Evolutionary conservation across 2,888 invertebrate species (phyloP), one percentile per base, ranked within the genome.

Genomic region (Tuberolachnus salignus): DNA sequence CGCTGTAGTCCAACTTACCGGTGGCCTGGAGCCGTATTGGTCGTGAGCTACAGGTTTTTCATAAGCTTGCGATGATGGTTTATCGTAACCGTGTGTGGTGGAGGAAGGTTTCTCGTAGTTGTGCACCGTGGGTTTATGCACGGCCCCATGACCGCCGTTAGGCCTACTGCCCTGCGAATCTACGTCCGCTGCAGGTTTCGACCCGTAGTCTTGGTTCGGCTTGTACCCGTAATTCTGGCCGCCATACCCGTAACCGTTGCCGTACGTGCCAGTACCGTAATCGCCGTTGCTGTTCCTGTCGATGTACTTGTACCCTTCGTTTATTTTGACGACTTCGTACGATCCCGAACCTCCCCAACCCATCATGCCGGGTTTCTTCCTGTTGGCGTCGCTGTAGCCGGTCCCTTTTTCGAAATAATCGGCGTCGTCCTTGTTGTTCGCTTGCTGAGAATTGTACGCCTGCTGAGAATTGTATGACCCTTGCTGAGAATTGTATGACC

Each of bases 261-360:
- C 78, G 21, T 67, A 69, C 9, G 57, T 21, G 34, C 3, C 34
- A 14, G 23, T 16, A 10, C 49, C 51, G 21, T 69, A 69, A 13
- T 78, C 67, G 8, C 42, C 42, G n/a, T 75, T 75, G 4, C 67
- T 16, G 26, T 78, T 78, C 1, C 69, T 49, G 69, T 78, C 78
- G 10, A 78, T 49, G 14, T 78, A 78, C 44, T 78, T 78, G 42
- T 78, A 78, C 3, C 78, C 78, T 21, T 23, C 46, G 42, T 61
- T 78, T 51, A 78, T 78, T 51, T 78, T 78, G 3, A 78, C 16
- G 9, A 78, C 78, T 13, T 78, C 78, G 42, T 78, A 78, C n/a
- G 78, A 78, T 14, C 78, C 78, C 2, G 78, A 78, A 59, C 78
- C 78, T 34, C 78, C 78, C 78, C 78, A 78, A 3, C 78, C 78